A percentile compares a stretch with the other conserved stretches of the same genome.
Evolutionary conservation across 2,888 invertebrate genomes (phyloP).

Genomic region (Strigamia transsilvanica): DNA sequence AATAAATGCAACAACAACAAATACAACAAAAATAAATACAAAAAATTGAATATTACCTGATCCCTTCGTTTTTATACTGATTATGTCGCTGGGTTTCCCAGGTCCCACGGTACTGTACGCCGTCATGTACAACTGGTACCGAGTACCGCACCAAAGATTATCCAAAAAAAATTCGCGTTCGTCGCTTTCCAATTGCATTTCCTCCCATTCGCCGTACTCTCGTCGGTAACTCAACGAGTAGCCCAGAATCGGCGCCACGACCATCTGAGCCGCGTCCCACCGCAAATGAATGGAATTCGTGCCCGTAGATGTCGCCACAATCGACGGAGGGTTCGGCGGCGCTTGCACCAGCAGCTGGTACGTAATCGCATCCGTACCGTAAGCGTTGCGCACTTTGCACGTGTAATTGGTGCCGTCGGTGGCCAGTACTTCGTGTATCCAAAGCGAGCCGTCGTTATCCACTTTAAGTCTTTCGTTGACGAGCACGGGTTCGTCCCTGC

Average conservation of each 20-base stretch:
- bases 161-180: slow-evolving; percentile 73
- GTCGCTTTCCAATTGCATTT: slow-evolving; percentile 72
- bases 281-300: slow-evolving; percentile 40
- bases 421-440: slow-evolving; percentile 86
- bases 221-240: slow-evolving; percentile 92
- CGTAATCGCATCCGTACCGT: slow-evolving; percentile 92
- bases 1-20: no score
- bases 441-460: slow-evolving; percentile 88
- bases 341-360: slow-evolving; percentile 83
- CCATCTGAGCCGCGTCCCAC: slow-evolving; percentile 12
- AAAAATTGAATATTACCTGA: slow-evolving; percentile 60
- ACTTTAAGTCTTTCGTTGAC: slow-evolving; percentile 79
- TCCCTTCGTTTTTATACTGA: slow-evolving; percentile 52
- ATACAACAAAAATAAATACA: no score
- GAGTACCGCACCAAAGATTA: slow-evolving; percentile 88
- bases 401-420: slow-evolving; percentile 94
- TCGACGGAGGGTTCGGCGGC: slow-evolving; percentile 50
- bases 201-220: slow-evolving; percentile 94
- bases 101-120: slow-evolving; percentile 74
- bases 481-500: slow-evolving; percentile 54
- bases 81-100: slow-evolving; percentile 55
- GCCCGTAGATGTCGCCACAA: slow-evolving; percentile 29
- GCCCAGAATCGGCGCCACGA: slow-evolving; percentile 65
- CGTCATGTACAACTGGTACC: slow-evolving; percentile 91
- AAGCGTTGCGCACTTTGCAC: slow-evolving; percentile 90